phyloP scores from a whole-genome alignment of 2,888 invertebrate genomes.

The Ceratothoa steindachneri region DNA sequence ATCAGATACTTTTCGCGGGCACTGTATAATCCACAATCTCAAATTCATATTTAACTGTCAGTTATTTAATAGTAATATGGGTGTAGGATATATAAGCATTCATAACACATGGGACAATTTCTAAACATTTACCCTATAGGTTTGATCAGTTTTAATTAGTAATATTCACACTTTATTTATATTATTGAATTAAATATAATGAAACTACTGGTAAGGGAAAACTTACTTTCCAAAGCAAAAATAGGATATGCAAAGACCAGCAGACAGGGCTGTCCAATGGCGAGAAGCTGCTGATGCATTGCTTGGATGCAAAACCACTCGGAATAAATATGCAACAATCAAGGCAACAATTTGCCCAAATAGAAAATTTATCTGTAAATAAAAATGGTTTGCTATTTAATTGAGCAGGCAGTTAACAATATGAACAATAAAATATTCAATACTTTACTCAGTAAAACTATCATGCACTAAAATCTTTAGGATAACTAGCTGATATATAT shows the following conservation, averaged over 20 bases:
- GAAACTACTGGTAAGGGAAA: no score
- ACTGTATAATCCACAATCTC: no score
- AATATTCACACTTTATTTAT: no score
- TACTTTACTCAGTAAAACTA: not conserved
- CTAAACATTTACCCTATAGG: no score
- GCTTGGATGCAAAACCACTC: conserved; percentile 69
- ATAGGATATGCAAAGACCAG: conserved; percentile 76
- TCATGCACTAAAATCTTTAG: not conserved
- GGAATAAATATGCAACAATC: conserved; percentile 71
- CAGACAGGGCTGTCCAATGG: conserved; percentile 71
- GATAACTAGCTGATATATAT: no score
- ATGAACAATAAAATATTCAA: not conserved
- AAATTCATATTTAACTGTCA: no score
- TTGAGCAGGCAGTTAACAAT: not conserved
- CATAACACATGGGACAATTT: no score
- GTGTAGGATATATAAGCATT: no score
- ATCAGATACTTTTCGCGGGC: no score
- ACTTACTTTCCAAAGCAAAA: conserved; percentile 83
- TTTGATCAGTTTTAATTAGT: no score
- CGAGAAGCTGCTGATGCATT: conserved; percentile 65
- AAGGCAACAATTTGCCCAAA: conserved; percentile 76
- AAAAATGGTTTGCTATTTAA: conserved; percentile 46
- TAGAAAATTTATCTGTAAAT: conserved; percentile 75
- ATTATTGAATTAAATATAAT: no score
- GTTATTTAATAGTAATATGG: no score